phyloP scores from a whole-genome alignment of 2,888 invertebrate species.

The Agrochola litura region DNA sequence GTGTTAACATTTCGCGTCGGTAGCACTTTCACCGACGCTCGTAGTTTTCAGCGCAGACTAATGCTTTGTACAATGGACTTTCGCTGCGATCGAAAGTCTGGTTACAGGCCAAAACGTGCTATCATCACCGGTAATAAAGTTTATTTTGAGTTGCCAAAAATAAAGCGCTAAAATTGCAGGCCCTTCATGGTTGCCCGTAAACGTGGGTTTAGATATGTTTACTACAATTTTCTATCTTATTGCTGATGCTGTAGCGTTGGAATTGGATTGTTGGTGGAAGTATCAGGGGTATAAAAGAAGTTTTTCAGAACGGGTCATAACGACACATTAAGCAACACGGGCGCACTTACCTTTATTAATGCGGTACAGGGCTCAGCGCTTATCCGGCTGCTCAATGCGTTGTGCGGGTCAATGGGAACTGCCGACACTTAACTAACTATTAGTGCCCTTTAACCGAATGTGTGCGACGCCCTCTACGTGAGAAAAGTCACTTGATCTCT shows the following conservation, averaged over 20 bases:
- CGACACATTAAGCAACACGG: conserved; percentile 87
- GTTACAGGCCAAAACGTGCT: conserved; percentile 66
- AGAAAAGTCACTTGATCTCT: conserved; percentile 58
- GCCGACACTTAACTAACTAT: conserved; percentile 76
- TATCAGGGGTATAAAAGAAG: conserved; percentile 80
- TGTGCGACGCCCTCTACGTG: conserved; percentile 50
- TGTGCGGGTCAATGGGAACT: conserved; percentile 76
- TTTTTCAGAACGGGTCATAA: conserved; percentile 88
- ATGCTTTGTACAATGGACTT: conserved; percentile 71
- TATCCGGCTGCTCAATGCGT: conserved; percentile 73
- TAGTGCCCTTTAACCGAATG: conserved; percentile 69
- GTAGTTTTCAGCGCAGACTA: conserved; percentile 77
- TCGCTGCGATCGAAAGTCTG: conserved; percentile 75
- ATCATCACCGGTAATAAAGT: conserved; percentile 70
- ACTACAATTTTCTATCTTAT: conserved; percentile 71
- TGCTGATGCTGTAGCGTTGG: conserved; percentile 59
- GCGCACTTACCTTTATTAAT: conserved; percentile 89
- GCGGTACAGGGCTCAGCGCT: conserved; percentile 86
- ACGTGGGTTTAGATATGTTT: conserved; percentile 70
- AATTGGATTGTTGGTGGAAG: conserved; percentile 65
- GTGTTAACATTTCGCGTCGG: conserved; percentile 72
- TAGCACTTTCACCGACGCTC: conserved; percentile 77
- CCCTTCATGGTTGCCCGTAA: conserved; percentile 81
- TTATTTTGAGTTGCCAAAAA: conserved; percentile 69
- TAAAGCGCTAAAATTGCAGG: conserved; percentile 79